Percentiles rank a stretch among this genome's conserved stretches.
Evolutionary conservation across 2,888 invertebrate genomes (phyloP).

Genomic region (Choristoneura rosaceana): DNA sequence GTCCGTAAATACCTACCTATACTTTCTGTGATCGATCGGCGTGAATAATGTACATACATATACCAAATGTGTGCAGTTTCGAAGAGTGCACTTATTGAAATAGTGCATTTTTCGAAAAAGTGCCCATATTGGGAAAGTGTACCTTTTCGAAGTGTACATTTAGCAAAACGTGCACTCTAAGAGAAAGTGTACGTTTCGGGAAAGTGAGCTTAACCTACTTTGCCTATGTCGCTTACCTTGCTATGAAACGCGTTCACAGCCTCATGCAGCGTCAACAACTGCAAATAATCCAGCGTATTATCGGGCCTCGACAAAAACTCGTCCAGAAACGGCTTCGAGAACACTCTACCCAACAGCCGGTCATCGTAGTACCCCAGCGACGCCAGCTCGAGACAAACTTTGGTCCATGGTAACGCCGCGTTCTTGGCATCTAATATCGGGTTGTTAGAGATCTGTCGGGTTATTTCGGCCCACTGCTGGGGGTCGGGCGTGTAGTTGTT

Average conservation of each 20-base stretch:
- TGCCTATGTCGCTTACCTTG: slow-evolving; percentile 38
- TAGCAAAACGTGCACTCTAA: too few relatives aligned
- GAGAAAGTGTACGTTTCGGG: too few relatives aligned
- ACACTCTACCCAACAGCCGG: slow-evolving; percentile 79
- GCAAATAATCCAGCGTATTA: slow-evolving; percentile 76
- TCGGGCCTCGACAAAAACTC: slow-evolving; percentile 65
- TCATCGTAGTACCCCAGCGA: slow-evolving; percentile 86
- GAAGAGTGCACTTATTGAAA: too few relatives aligned
- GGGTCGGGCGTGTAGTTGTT: slow-evolving; percentile 86
- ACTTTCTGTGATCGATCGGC: too few relatives aligned
- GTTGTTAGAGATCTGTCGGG: slow-evolving; percentile 70
- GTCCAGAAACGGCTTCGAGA: slow-evolving; percentile 78
- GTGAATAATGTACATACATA: too few relatives aligned
- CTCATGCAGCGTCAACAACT: slow-evolving; percentile 84
- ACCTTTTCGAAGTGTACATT: too few relatives aligned
- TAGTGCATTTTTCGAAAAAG: too few relatives aligned
- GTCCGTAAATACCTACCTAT: too few relatives aligned
- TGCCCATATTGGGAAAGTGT: too few relatives aligned
- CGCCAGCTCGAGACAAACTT: slow-evolving; percentile 84
- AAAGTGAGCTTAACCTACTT: too few relatives aligned
- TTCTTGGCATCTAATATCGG: slow-evolving; percentile 67
- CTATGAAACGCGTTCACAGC: slow-evolving; percentile 79
- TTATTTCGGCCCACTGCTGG: slow-evolving; percentile 79
- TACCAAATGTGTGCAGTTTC: too few relatives aligned
- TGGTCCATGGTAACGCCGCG: slow-evolving; percentile 79